phyloP scores from a whole-genome alignment of 2,888 invertebrate genomes.

The Masnerella sp. region DNA sequence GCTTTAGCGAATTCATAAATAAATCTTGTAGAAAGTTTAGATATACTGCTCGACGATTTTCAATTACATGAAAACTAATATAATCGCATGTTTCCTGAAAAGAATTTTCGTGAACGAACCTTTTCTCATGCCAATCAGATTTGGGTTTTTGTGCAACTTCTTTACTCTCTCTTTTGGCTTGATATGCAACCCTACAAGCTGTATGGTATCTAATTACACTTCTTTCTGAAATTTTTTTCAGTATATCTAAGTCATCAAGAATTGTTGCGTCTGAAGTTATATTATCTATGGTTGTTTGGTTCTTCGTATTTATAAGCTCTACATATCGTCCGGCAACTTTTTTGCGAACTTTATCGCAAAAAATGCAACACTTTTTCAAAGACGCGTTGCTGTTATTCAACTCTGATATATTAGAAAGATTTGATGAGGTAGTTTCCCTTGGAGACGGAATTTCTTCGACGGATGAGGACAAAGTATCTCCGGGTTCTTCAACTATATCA shows the following conservation, averaged over 20 bases:
- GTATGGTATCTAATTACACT: background rate
- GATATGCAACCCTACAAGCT: too few species aligned
- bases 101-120: background rate
- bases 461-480: too few species aligned
- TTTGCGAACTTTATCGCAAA: background rate
- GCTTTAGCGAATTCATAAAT: background rate
- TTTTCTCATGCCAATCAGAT: slow-evolving; percentile 4
- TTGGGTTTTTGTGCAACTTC: too few species aligned
- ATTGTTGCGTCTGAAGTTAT: background rate
- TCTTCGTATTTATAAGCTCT: background rate
- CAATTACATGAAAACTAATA: background rate
- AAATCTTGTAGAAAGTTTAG: slow-evolving; percentile 2
- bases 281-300: background rate
- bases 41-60: background rate
- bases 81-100: background rate
- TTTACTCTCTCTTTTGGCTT: too few species aligned
- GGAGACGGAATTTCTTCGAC: too few species aligned
- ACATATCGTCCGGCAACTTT: background rate
- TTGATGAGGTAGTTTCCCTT: too few species aligned
- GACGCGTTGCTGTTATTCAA: too few species aligned
- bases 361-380: slow-evolving; percentile 1
- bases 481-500: too few species aligned
- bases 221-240: background rate
- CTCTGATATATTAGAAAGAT: too few species aligned
- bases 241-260: background rate